These are phyloP conservation scores for Neosilurus mollespiculum DNA, from an alignment of 2,797 vertebrate genomes.

Conservation along the genomic window DNA sequence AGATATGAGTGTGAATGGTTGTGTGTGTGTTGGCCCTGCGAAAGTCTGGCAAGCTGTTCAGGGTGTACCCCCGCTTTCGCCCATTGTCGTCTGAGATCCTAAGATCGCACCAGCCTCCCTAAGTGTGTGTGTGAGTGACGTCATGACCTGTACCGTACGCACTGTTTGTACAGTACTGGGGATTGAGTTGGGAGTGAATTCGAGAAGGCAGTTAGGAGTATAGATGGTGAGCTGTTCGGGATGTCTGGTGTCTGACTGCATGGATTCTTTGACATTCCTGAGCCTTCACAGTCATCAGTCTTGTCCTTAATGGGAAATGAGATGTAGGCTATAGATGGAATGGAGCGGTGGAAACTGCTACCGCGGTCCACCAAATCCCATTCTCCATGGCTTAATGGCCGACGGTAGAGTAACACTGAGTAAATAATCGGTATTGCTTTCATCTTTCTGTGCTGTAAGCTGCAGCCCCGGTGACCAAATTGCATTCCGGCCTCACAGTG, in stretches of 20 bases:
- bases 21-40: too few relatives aligned
- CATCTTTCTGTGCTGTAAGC: conserved; percentile 27
- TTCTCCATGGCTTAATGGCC: conserved; percentile 24
- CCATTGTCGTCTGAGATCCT: too few relatives aligned
- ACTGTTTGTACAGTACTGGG: not conserved
- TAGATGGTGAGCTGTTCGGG: not conserved
- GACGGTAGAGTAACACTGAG: conserved; percentile 18
- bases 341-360: conserved; percentile 19
- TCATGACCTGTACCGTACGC: too few relatives aligned
- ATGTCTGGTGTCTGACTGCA: not conserved
- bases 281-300: conserved; percentile 15
- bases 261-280: conserved; percentile 6
- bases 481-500: conserved; percentile 22
- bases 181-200: conserved; percentile 10
- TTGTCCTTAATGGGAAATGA: conserved; percentile 21
- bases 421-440: conserved; percentile 40
- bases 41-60: too few relatives aligned
- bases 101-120: too few relatives aligned
- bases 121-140: too few relatives aligned
- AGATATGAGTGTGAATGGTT: too few relatives aligned
- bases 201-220: not conserved
- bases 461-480: conserved; percentile 27
- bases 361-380: conserved; percentile 16
- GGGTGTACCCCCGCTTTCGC: too few relatives aligned
- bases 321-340: conserved; percentile 7